Conservation (phyloP, 1,140 invertebrate genomes). For the Diabrotica virgifera region DNA sequence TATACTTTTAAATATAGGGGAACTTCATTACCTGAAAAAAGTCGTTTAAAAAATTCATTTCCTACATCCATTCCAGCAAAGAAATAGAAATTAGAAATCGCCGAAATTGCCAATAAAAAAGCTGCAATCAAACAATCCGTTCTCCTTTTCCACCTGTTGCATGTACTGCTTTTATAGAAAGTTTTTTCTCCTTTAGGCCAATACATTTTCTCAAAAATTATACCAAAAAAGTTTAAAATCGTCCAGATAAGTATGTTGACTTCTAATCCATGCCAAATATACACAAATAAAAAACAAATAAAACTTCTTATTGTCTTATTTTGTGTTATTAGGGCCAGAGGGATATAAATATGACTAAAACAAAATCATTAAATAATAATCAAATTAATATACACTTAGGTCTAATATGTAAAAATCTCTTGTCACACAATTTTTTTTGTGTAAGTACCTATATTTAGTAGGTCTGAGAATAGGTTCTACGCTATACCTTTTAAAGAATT, state of each 20-base stretch:
- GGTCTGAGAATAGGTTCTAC: too few species aligned
- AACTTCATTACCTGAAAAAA: conserved; percentile 36
- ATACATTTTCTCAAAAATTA: conserved; percentile 62
- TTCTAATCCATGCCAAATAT: conserved; percentile 84
- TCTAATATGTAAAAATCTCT: too few species aligned
- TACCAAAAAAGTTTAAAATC: conserved; percentile 74
- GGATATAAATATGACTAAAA: conserved; percentile 83
- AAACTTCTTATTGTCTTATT: conserved; percentile 71
- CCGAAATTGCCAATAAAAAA: conserved; percentile 72
- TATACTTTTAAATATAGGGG: background rate
- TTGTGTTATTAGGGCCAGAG: conserved; percentile 52
- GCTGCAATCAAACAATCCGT: conserved; percentile 65
- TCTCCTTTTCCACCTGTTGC: conserved; percentile 49
- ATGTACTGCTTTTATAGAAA: background rate
- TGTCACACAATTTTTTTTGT: too few species aligned
- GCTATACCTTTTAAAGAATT: too few species aligned
- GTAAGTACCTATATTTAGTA: too few species aligned
- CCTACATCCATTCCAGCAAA: conserved; percentile 73
- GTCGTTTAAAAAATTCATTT: conserved; percentile 57
- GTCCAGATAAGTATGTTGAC: conserved; percentile 81
- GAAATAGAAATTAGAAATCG: conserved; percentile 83
- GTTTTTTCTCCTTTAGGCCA: conserved; percentile 6
- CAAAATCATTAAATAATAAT: conserved; percentile 8
- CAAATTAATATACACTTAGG: too few species aligned
- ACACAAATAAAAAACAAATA: conserved; percentile 81